Evolutionary conservation across 2,797 vertebrate species (phyloP).

Genomic region (Sandelia bainsii): DNA sequence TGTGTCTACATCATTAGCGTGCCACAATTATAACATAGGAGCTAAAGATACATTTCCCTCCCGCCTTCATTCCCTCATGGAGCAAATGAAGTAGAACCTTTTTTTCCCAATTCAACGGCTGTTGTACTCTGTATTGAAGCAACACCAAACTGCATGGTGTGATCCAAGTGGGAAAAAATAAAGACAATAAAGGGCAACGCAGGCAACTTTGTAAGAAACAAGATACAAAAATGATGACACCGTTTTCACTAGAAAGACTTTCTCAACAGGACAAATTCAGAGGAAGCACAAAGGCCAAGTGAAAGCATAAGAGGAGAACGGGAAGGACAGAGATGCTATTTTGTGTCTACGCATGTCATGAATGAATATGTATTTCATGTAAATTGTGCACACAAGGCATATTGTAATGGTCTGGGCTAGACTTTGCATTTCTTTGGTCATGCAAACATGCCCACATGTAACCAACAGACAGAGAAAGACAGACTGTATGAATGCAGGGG

Average conservation of each 20-base stretch:
- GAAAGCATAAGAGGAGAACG: constrained; percentile 2
- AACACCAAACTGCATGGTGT: constrained; percentile 26
- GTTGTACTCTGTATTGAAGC: constrained; percentile 24
- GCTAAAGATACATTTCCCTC: constrained; percentile 82
- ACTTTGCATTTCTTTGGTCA: constrained; percentile 78
- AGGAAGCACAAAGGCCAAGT: constrained; percentile 9
- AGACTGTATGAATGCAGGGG: constrained; percentile 26
- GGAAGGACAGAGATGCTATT: constrained; percentile 22
- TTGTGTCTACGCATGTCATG: constrained; percentile 50
- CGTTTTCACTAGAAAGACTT: constrained; percentile 15
- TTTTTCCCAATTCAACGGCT: constrained; percentile 28
- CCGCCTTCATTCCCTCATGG: constrained; percentile 59
- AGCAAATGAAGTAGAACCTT: constrained; percentile 75
- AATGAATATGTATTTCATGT: constrained; percentile 78
- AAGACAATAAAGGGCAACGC: constrained; percentile 19
- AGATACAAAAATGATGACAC: constrained; percentile 1
- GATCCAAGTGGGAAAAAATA: constrained; percentile 25
- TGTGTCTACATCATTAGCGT: constrained; percentile 83
- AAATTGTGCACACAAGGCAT: constrained; percentile 67
- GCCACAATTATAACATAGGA: constrained; percentile 84
- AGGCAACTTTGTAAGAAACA: constrained; percentile 14
- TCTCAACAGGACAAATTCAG: constrained; percentile 13
- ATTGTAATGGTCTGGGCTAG: constrained; percentile 61
- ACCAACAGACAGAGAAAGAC: constrained; percentile 46
- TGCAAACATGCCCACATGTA: constrained; percentile 75